Evolutionary conservation across 2,797 vertebrate genomes (phyloP).

Genomic region (Micropoecilia bifurca): DNA sequence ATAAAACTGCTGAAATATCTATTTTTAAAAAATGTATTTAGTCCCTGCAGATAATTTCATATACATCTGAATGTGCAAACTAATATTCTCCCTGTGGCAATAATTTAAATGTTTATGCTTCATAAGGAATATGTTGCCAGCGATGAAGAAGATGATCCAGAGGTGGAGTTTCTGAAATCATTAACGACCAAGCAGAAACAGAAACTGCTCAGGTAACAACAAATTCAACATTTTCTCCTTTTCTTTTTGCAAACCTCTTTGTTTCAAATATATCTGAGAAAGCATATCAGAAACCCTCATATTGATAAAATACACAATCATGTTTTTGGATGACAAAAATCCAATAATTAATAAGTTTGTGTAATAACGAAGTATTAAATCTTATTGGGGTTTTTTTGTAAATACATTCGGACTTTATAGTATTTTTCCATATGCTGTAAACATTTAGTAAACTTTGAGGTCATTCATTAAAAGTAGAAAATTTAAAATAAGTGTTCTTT

Average conservation of each 20-base stretch:
- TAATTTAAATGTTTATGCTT: slow-evolving; percentile 8
- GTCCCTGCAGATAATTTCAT: background rate
- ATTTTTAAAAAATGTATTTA: background rate
- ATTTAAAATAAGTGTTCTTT: slow-evolving; percentile 1
- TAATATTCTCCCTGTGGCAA: background rate
- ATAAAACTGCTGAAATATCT: background rate
- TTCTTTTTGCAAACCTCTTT: background rate
- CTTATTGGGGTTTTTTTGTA: too few species aligned
- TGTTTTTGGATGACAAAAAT: background rate
- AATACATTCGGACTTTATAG: background rate
- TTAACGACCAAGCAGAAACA: slow-evolving; percentile 96
- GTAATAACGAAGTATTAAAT: background rate
- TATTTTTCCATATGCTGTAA: background rate
- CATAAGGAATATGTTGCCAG: slow-evolving; percentile 92
- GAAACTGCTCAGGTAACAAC: slow-evolving; percentile 93
- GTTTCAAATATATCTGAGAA: background rate
- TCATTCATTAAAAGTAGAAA: background rate
- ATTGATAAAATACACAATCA: background rate
- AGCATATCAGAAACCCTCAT: background rate
- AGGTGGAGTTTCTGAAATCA: slow-evolving; percentile 98
- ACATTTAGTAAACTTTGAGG: background rate
- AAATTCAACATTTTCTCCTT: background rate
- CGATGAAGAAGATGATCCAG: slow-evolving; percentile 96
- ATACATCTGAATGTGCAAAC: background rate
- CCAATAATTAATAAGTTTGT: background rate